Percentiles rank a stretch among this genome's conserved stretches.
Evolutionary conservation across 1,140 invertebrate genomes (phyloP).

Genomic region (Whitmania pigra): DNA sequence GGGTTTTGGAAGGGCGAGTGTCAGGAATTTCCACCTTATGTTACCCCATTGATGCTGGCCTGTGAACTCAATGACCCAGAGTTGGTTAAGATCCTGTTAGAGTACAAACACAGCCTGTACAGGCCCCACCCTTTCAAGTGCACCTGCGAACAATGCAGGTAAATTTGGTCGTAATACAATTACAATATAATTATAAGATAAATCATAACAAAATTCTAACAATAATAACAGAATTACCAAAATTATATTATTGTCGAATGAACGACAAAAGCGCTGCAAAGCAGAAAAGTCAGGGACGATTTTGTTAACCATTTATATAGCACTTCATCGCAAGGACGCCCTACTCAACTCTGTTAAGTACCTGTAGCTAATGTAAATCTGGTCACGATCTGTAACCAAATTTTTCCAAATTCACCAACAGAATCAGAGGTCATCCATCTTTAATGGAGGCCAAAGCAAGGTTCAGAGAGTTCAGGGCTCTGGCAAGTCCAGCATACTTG

Average conservation of each 20-base stretch:
- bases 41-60: conserved; percentile 7
- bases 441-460: neutral
- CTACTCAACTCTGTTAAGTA: neutral
- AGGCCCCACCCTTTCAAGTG: neutral
- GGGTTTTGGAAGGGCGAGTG: neutral
- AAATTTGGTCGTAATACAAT: neutral
- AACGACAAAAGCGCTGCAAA: too few species aligned
- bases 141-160: neutral
- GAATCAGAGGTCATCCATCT: neutral
- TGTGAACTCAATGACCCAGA: neutral
- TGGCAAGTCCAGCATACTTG: neutral
- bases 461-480: neutral
- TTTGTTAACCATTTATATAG: neutral
- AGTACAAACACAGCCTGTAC: neutral
- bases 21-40: neutral
- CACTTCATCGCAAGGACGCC: neutral
- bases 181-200: too few species aligned
- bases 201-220: too few species aligned
- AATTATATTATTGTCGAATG: too few species aligned
- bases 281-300: neutral
- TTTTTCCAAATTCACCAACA: neutral
- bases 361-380: too few species aligned
- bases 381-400: too few species aligned
- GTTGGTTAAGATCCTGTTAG: neutral
- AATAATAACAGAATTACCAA: too few species aligned